Evolutionary conservation across 2,113 vertebrate species (phyloP).

Genomic region (Marmota flaviventris): DNA sequence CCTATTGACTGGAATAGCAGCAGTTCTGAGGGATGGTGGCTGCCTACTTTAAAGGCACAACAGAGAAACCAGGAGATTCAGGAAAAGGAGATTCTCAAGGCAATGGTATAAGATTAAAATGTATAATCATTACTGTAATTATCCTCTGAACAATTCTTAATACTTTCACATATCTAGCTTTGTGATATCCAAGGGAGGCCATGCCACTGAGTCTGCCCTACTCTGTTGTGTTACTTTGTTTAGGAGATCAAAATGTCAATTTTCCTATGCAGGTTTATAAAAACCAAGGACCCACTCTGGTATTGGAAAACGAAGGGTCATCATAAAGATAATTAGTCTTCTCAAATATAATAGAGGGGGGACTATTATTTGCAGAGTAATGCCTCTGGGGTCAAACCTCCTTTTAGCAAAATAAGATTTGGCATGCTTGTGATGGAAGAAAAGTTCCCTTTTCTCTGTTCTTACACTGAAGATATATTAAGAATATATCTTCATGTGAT

Average conservation of each 20-base stretch:
- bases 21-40: neutral
- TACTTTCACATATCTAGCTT: neutral
- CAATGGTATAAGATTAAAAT: neutral
- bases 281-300: neutral
- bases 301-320: slow-evolving; percentile 11
- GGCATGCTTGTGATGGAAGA: neutral
- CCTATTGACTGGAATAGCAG: neutral
- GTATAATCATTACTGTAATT: neutral
- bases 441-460: neutral
- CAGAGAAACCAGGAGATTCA: neutral
- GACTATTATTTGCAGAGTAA: neutral
- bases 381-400: neutral
- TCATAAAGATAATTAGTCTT: neutral
- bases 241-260: neutral
- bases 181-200: neutral
- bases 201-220: neutral
- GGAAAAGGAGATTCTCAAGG: neutral
- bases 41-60: neutral
- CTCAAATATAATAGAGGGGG: neutral
- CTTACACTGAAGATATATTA: neutral
- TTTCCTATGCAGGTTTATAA: slow-evolving; percentile 3
- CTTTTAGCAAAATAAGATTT: neutral
- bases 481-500: neutral
- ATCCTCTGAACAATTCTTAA: neutral
- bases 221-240: neutral